Percentiles rank a stretch among this genome's conserved stretches.
Evolutionary conservation across 2,113 vertebrate genomes (phyloP).

Genomic region (Phalacrocorax pelagicus): DNA sequence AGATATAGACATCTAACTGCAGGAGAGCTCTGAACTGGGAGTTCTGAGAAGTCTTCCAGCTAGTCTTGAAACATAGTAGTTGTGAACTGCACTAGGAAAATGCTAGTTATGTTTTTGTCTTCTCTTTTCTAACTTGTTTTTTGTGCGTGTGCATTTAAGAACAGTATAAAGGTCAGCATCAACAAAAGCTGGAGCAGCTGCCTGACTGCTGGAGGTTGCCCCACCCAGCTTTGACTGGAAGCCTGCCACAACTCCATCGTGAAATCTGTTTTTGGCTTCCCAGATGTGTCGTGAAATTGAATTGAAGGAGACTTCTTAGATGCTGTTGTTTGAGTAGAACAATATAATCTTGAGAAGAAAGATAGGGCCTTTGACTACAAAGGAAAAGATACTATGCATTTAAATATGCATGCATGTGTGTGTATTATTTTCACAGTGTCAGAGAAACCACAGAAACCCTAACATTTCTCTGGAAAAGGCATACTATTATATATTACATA

Average conservation of each 20-base stretch:
- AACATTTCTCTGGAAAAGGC: background rate
- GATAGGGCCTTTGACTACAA: background rate
- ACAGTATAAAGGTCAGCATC: background rate
- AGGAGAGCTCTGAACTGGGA: background rate
- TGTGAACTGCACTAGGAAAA: background rate
- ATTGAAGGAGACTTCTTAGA: background rate
- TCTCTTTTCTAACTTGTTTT: background rate
- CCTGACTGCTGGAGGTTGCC: background rate
- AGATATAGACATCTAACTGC: background rate
- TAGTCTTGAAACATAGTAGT: background rate
- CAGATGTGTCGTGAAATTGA: background rate
- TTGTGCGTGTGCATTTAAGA: background rate
- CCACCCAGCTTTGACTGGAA: background rate
- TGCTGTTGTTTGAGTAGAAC: background rate
- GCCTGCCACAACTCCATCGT: accelerated
- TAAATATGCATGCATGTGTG: background rate
- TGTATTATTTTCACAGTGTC: background rate
- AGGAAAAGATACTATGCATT: background rate
- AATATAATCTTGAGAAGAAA: background rate
- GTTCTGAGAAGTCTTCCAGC: background rate
- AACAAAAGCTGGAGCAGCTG: background rate
- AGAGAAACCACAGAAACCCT: background rate
- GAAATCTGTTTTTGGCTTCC: background rate
- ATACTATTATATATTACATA: background rate
- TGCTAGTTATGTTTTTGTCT: background rate